Percentiles rank a stretch among this genome's conserved stretches.
Evolutionary conservation across 1,140 invertebrate species (phyloP).

Genomic region (Hermatobates lingyangjiaoensis): DNA sequence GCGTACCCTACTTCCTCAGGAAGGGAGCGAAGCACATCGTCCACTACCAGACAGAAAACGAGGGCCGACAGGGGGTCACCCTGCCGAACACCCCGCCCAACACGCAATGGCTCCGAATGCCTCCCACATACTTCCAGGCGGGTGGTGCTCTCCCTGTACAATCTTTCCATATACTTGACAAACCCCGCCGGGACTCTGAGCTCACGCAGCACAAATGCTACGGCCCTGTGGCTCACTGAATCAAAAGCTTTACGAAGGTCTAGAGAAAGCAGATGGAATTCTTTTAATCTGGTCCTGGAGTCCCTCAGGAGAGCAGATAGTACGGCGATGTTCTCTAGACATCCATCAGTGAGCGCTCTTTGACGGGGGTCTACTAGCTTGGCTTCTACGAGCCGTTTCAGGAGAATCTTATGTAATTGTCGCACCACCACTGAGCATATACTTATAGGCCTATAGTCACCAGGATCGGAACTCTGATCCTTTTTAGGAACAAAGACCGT

Average conservation of each 20-base stretch:
- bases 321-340: not conserved
- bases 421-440: not conserved
- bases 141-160: too few relatives aligned
- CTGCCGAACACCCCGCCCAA: not conserved
- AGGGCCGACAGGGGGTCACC: not conserved
- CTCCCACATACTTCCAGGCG: not conserved
- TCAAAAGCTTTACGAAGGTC: not conserved
- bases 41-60: not conserved
- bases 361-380: not conserved
- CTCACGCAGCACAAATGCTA: too few relatives aligned
- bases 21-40: not conserved
- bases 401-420: not conserved
- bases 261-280: not conserved
- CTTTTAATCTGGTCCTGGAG: not conserved
- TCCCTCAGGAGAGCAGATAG: not conserved
- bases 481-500: slow-evolving; percentile 36
- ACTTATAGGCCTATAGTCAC: not conserved
- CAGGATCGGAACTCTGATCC: too few relatives aligned
- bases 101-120: not conserved
- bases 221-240: not conserved
- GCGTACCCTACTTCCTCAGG: not conserved
- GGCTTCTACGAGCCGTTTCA: not conserved
- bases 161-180: too few relatives aligned
- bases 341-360: not conserved
- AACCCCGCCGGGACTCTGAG: too few relatives aligned